Percentiles rank a stretch among this genome's conserved stretches.
phyloP scores from a whole-genome alignment of 2,797 vertebrate species.

The Eulemur coronatus region DNA sequence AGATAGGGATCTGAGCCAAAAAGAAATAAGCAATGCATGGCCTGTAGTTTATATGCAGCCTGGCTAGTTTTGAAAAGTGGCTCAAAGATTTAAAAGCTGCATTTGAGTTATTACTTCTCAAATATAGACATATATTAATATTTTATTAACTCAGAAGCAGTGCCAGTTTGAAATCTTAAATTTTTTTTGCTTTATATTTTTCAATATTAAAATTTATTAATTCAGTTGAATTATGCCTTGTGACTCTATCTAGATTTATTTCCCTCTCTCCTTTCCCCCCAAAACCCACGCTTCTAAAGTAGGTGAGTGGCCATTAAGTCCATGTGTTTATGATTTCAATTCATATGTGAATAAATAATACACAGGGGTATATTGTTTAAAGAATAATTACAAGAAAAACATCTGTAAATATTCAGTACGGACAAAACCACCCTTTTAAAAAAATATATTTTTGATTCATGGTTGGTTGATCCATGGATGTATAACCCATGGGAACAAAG shows the following conservation, averaged over 20 bases:
- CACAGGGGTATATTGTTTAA: too few species aligned
- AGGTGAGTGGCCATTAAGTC: neutral
- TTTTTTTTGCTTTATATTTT: neutral
- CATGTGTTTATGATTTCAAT: neutral
- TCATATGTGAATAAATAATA: neutral
- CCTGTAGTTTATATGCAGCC: neutral
- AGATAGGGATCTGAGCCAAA: neutral
- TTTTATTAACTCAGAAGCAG: conserved; percentile 23
- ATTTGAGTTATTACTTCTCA: neutral
- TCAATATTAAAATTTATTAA: neutral
- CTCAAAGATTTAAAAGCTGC: conserved; percentile 22
- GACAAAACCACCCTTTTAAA: too few species aligned
- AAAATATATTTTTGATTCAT: too few species aligned
- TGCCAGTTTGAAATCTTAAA: neutral
- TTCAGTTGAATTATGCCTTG: neutral
- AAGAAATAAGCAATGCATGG: neutral
- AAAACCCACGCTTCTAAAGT: neutral
- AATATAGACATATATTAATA: neutral
- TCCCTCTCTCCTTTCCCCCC: neutral
- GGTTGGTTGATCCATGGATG: too few species aligned
- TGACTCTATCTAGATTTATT: neutral
- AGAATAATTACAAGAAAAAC: too few species aligned
- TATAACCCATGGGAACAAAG: too few species aligned
- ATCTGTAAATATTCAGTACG: too few species aligned
- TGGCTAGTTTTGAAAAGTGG: neutral